Evolutionary conservation across 2,797 vertebrate genomes (phyloP).

Genomic region (Fringilla coelebs): DNA sequence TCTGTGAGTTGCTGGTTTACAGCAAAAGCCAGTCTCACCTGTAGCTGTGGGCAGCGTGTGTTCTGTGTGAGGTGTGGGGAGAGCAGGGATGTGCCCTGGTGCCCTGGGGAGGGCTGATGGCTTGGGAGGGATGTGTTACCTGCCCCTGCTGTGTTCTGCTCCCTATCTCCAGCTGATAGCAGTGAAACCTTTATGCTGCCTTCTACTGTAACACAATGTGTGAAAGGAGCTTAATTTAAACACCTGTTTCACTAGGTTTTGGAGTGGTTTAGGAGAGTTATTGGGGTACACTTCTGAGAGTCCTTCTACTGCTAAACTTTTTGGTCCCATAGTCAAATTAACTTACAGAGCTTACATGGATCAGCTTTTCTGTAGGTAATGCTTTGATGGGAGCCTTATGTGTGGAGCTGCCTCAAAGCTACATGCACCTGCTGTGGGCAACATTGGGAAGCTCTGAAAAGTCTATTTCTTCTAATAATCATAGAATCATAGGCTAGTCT

Average conservation of each 20-base stretch:
- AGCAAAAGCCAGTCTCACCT: background rate
- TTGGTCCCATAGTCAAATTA: background rate
- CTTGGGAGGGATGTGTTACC: background rate
- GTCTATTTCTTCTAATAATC: background rate
- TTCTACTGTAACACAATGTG: background rate
- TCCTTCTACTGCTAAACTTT: background rate
- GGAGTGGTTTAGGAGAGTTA: background rate
- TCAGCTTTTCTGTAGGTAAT: background rate
- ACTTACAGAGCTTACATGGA: background rate
- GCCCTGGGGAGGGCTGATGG: background rate
- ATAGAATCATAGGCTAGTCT: background rate
- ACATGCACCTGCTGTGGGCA: background rate
- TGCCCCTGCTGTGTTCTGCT: background rate
- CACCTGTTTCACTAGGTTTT: background rate
- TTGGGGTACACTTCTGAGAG: background rate
- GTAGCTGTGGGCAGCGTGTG: background rate
- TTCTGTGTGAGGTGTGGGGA: background rate
- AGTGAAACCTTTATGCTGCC: background rate
- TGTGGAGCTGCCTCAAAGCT: background rate
- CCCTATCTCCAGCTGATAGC: background rate
- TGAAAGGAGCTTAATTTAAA: background rate
- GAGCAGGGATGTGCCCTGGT: background rate
- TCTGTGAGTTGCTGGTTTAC: background rate
- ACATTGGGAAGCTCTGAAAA: background rate
- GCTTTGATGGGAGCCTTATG: background rate